Percentiles rank a stretch among this genome's conserved stretches.
phyloP scores from a whole-genome alignment of 2,888 invertebrate species.

The Formica aserva region DNA sequence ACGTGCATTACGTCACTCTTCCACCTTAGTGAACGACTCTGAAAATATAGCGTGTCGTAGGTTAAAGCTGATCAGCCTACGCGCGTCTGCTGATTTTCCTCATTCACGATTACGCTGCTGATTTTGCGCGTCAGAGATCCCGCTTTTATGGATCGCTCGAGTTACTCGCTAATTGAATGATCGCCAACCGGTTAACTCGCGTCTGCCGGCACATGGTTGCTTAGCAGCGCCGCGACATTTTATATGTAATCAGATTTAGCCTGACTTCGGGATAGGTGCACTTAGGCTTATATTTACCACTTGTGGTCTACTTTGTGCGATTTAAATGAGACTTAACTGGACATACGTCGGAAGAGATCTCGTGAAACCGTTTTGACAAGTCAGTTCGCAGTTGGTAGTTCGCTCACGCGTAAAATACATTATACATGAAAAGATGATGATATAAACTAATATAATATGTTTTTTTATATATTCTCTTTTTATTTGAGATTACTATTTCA shows the following conservation, averaged over 20 bases:
- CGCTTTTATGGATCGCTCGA: not conserved
- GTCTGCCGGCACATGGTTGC: constrained; percentile 22
- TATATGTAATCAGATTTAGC: constrained; percentile 19
- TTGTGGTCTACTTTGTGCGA: not conserved
- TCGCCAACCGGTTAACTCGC: constrained; percentile 21
- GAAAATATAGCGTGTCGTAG: constrained; percentile 21
- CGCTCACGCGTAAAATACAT: constrained; percentile 6
- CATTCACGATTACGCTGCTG: constrained; percentile 33
- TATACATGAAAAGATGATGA: constrained; percentile 12
- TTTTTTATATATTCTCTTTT: not conserved
- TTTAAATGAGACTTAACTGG: constrained; percentile 20
- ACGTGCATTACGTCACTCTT: constrained; percentile 40
- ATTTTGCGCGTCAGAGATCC: not conserved
- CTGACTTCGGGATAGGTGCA: not conserved
- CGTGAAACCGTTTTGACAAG: not conserved
- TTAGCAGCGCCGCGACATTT: constrained; percentile 21
- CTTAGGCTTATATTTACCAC: not conserved
- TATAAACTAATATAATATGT: constrained; percentile 1
- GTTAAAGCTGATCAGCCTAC: not conserved
- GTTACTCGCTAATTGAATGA: constrained; percentile 26
- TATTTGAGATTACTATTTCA: not conserved
- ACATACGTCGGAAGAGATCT: not conserved
- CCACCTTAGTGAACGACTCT: constrained; percentile 44
- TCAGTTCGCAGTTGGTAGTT: not conserved
- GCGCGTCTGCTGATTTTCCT: constrained; percentile 19